Evolutionary conservation across 2,113 vertebrate species (phyloP), one percentile per base, ranked within the genome.

Genomic region (Ictalurus furcatus): DNA sequence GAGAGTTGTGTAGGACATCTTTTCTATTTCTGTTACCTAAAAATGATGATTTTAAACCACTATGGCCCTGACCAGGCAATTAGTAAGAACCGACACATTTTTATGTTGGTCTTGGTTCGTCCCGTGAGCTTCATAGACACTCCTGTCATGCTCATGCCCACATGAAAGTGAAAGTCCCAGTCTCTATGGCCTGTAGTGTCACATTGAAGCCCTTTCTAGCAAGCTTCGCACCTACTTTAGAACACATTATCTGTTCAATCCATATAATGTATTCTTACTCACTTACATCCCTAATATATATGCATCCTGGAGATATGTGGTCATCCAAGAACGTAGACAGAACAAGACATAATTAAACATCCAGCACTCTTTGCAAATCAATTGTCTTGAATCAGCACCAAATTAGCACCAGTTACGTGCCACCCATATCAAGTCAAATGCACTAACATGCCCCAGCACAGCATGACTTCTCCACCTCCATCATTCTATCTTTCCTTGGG

Each of bases 401-500:
- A 52, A 84, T 84, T 61, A 84, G 17, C 87, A 37, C 6, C 69
- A 21, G 56, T 54, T 63, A 34, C 67, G 44, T 6, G 28, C 52
- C 44, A 56, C 37, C 71, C 56, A 76, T 48, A 74, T 30, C 65
- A 48, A 54, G 65, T 74, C 87, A 28, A 84, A 84, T 61, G 48
- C 44, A 6, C 30, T 71, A 61, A 16, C 37, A 28, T 84, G 56
- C 56, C 30, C 65, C 40, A 40, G 69, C 81, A 84, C 81, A 58
- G 71, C 81, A 13, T 79, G 86, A 63, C 34, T 48, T 71, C 54
- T 84, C 58, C 73, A 52, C 58, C 19, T 89, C 40, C 25, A 65
- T 56, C 34, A 56, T n/a, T 84, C 56, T 17, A 56, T 84, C 28
- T 85, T 79, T 89, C 84, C 67, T 73, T 16, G 30, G 56, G 58